Evolutionary conservation across 2,888 invertebrate genomes (phyloP).

Genomic region (Eulithis testata): DNA sequence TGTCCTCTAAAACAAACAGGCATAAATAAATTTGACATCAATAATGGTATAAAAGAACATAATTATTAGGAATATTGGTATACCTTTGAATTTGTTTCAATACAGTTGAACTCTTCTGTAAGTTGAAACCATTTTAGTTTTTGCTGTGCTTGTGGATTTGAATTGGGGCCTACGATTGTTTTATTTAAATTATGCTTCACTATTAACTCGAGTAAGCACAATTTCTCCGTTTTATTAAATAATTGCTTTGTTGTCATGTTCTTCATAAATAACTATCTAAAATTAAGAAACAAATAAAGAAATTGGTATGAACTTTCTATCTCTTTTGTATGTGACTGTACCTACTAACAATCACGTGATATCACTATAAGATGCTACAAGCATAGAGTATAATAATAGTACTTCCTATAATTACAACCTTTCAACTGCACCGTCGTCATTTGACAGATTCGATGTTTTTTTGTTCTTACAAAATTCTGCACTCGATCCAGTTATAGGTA

Average conservation of each 20-base stretch:
- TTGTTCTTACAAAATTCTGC: not conserved
- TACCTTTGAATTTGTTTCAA: constrained; percentile 9
- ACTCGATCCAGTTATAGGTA: not conserved
- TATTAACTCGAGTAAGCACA: constrained; percentile 8
- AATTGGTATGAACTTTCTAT: not conserved
- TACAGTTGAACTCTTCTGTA: constrained; percentile 8
- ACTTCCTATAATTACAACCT: too few relatives aligned
- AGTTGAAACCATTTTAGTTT: constrained; percentile 9
- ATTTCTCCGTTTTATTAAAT: constrained; percentile 8
- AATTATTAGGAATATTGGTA: not conserved
- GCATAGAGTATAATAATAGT: too few relatives aligned
- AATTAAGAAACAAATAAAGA: not conserved
- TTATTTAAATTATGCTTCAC: constrained; percentile 4
- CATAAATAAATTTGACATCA: not conserved
- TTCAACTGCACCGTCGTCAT: too few relatives aligned
- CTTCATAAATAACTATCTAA: constrained; percentile 5
- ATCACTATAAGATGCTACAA: too few relatives aligned
- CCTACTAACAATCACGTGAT: too few relatives aligned
- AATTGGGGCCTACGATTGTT: not conserved
- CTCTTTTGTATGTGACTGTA: too few relatives aligned
- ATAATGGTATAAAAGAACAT: not conserved
- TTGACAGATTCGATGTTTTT: too few relatives aligned
- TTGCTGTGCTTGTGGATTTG: constrained; percentile 2
- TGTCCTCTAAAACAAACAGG: not conserved
- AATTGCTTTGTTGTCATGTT: constrained; percentile 8